Conservation (phyloP, 2,888 invertebrate genomes). For the Vesta saturnalis region DNA sequence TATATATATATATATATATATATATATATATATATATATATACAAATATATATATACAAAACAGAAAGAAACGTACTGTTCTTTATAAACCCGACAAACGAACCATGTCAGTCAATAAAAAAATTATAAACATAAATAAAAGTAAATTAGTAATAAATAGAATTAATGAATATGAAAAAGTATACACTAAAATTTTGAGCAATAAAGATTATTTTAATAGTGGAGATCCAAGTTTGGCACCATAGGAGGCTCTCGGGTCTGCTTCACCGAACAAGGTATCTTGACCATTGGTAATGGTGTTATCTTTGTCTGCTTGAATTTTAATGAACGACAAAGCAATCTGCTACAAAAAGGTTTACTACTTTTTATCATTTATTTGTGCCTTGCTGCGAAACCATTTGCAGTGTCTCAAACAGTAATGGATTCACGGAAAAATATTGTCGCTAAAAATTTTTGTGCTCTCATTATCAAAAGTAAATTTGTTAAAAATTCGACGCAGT, state of each 20-base stretch:
- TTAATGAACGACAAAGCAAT: constrained; percentile 28
- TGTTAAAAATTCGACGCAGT: constrained; percentile 32
- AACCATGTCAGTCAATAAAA: constrained; percentile 26
- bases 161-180: constrained; percentile 43
- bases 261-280: constrained; percentile 24
- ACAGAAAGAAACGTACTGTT: constrained; percentile 15
- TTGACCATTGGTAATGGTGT: constrained; percentile 20
- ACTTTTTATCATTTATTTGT: constrained; percentile 34
- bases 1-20: no score
- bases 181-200: constrained; percentile 41
- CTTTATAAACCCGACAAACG: constrained; percentile 26
- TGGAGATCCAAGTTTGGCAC: constrained; percentile 42
- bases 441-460: constrained; percentile 35
- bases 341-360: constrained; percentile 27
- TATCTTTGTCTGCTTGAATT: constrained; percentile 29
- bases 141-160: constrained; percentile 42
- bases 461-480: constrained; percentile 36
- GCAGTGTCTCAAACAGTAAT: constrained; percentile 37
- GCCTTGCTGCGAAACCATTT: constrained; percentile 37
- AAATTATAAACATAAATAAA: constrained; percentile 34
- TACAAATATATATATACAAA: not conserved
- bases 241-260: constrained; percentile 42
- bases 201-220: constrained; percentile 46
- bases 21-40: no score
- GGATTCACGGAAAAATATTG: constrained; percentile 36